Conservation (phyloP, 2,888 invertebrate genomes). For the Dasypogon diadema region DNA sequence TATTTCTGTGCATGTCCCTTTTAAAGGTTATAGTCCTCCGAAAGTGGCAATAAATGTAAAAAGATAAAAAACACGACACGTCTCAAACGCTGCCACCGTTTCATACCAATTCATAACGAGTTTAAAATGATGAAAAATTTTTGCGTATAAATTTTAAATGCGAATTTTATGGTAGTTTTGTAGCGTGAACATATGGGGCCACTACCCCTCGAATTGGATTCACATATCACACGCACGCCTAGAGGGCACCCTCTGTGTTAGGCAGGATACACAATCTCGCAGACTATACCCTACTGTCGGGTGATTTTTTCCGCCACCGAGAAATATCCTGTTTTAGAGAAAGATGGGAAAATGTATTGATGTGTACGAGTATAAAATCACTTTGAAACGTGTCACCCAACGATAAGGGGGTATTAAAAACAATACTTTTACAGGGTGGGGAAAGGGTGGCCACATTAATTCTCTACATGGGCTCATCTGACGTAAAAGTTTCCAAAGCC, state of each 20-base stretch:
- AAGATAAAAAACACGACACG: conserved; percentile 32
- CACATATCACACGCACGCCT: conserved; percentile 42
- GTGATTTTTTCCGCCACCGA: background rate
- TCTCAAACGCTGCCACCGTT: conserved; percentile 22
- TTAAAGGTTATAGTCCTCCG: background rate
- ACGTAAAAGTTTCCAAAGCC: conserved; percentile 21
- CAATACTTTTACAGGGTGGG: conserved; percentile 32
- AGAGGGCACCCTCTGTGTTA: conserved; percentile 20
- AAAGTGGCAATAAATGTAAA: conserved; percentile 25
- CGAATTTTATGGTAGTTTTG: conserved; percentile 57
- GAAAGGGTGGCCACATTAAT: conserved; percentile 29
- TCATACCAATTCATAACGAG: conserved; percentile 51
- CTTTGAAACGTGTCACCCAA: conserved; percentile 52
- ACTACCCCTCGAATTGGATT: conserved; percentile 34
- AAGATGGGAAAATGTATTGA: conserved; percentile 52
- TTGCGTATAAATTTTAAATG: conserved; percentile 57
- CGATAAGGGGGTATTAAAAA: conserved; percentile 52
- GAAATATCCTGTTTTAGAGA: background rate
- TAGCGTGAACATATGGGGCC: conserved; percentile 54
- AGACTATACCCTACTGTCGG: background rate
- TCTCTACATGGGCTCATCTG: background rate
- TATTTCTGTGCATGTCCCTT: background rate
- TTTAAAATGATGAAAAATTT: conserved; percentile 57
- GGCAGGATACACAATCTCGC: background rate
- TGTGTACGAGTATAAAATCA: conserved; percentile 52